Evolutionary conservation across 2,113 vertebrate genomes (phyloP), one percentile per base, ranked within the genome.

Genomic region (Cyanistes caeruleus): DNA sequence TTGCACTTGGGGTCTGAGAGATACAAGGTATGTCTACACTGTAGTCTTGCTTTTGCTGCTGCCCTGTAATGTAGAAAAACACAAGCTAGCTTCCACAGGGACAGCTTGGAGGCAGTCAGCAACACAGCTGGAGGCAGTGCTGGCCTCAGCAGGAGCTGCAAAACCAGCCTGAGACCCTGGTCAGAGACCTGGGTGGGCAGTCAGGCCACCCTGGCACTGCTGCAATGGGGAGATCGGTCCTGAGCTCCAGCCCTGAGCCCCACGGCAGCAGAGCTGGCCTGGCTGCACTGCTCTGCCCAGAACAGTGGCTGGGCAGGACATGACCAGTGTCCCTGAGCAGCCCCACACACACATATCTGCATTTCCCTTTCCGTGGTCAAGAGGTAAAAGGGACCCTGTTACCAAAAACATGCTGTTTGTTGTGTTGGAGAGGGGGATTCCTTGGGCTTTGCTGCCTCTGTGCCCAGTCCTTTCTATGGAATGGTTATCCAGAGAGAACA

Each of bases 1-100:
- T 96, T 96, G 90, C 92, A 48, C 94, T 88, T 95, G 95, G 87
- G 93, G 86, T 96, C 96, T 96, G 90, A 96, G 91, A 98, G 90
- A 95, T 73, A 87, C 3, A 3, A 75, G 87, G 80, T 84, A 84
- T 33, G 93, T 93, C 89, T 96, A 89, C 49, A 75, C 65, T 79
- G 81, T 95, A 95, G 89, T 97, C 91, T 91, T 95, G 91, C 91
- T 96, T 96, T 94, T 87, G 84, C 91, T 97, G 91, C 93, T 95
- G 91, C 93, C 89, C 52, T 95, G 77, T 73, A 55, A 72, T 3
- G 33, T 58, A 84, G 81, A 48, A 81, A 84, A 93, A 63, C 17
- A 75, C 60, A 60, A 95, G 76, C 35, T 74, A 80, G 76, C 73
- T 93, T 95, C 72, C 64, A 77, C 27, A 13, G 53, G 51, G 72